Conservation (phyloP, 2,113 vertebrate species). For the Urocitellus parryii region DNA sequence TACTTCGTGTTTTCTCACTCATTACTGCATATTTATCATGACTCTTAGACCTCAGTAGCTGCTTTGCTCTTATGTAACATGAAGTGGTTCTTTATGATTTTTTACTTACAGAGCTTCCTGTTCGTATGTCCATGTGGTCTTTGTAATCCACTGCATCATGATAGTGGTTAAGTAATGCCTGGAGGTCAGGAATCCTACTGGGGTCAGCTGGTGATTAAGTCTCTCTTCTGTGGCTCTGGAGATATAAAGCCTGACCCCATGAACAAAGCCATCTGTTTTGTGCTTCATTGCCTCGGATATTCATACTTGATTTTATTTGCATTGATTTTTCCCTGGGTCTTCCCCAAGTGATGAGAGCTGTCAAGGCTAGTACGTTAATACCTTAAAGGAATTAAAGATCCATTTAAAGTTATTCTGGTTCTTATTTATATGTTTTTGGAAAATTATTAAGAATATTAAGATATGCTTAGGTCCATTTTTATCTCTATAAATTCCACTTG, state of each 20-base stretch:
- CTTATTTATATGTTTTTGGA: conserved; percentile 3
- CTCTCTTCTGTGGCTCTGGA: conserved; percentile 23
- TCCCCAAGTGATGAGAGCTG: neutral
- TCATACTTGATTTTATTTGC: neutral
- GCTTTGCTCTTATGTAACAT: conserved; percentile 44
- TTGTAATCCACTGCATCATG: conserved; percentile 45
- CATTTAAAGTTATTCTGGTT: conserved; percentile 17
- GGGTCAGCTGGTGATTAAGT: conserved; percentile 61
- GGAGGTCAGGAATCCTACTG: conserved; percentile 33
- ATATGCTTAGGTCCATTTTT: neutral
- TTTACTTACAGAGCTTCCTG: neutral
- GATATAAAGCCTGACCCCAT: neutral
- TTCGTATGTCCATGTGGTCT: conserved; percentile 12
- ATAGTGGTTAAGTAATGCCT: conserved; percentile 56
- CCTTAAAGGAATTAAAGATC: neutral
- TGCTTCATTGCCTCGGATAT: neutral
- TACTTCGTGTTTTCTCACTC: neutral
- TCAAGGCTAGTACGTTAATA: neutral
- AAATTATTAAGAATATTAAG: conserved; percentile 41
- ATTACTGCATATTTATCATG: conserved; percentile 47
- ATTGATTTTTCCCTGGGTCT: conserved; percentile 43
- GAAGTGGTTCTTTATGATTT: conserved; percentile 36
- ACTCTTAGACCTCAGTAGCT: conserved; percentile 55
- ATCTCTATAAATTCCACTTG: conserved; percentile 1
- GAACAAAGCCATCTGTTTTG: conserved; percentile 57